phyloP scores from a whole-genome alignment of 2,888 invertebrate genomes.

The Melanargia galathea region DNA sequence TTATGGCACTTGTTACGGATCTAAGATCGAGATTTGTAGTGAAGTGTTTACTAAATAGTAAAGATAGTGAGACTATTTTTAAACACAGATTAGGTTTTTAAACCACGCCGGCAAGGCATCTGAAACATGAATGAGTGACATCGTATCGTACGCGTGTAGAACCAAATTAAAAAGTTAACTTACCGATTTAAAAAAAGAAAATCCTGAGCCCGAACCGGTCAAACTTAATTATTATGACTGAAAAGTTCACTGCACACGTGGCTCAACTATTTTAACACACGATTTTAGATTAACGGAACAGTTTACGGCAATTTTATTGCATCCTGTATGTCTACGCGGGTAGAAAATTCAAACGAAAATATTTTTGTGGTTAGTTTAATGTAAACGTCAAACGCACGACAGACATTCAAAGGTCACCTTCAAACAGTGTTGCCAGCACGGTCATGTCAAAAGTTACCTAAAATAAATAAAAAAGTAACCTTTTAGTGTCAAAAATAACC shows the following conservation, averaged over 20 bases:
- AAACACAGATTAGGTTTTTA: too few species aligned
- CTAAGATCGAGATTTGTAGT: neutral
- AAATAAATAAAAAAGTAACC: too few species aligned
- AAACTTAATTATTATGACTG: conserved; percentile 54
- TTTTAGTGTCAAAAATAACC: too few species aligned
- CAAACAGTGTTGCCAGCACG: conserved; percentile 62
- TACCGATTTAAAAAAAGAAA: conserved; percentile 52
- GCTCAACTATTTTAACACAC: conserved; percentile 49
- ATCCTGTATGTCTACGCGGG: conserved; percentile 72
- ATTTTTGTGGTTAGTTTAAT: conserved; percentile 60
- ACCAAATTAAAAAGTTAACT: conserved; percentile 52
- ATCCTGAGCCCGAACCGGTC: conserved; percentile 44
- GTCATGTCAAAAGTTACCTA: too few species aligned
- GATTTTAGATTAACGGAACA: conserved; percentile 49
- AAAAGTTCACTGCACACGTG: conserved; percentile 61
- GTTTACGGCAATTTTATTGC: conserved; percentile 55
- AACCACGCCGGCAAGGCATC: conserved; percentile 46
- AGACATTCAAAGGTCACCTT: conserved; percentile 76
- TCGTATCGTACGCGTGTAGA: conserved; percentile 35
- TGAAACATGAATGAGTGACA: conserved; percentile 51
- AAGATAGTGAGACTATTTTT: conserved; percentile 52
- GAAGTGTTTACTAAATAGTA: conserved; percentile 24
- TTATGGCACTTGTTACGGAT: too few species aligned
- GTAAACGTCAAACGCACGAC: conserved; percentile 65
- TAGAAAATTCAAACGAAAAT: conserved; percentile 71